These are phyloP conservation scores for Fragum whitleyi DNA, from an alignment of 2,888 invertebrate genomes.

Conservation along the genomic window DNA sequence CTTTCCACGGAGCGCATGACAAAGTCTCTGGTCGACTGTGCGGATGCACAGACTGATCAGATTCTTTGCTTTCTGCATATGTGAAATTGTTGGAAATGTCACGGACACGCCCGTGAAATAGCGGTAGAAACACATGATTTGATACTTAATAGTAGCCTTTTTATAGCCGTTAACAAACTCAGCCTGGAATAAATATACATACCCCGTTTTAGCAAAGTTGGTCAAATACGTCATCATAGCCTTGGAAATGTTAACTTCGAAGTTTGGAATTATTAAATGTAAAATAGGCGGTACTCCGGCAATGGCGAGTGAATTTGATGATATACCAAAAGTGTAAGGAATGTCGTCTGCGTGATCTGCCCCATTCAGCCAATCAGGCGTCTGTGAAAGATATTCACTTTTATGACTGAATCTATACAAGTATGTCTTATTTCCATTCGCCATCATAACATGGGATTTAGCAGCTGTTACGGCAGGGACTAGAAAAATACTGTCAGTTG, in stretches of 20 bases:
- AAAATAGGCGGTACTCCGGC: constrained; percentile 82
- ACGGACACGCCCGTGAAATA: too few species aligned
- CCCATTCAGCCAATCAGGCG: constrained; percentile 84
- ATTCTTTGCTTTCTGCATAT: too few species aligned
- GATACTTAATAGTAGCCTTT: too few species aligned
- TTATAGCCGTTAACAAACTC: too few species aligned
- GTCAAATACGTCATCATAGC: constrained; percentile 97
- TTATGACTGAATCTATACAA: constrained; percentile 66
- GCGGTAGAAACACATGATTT: too few species aligned
- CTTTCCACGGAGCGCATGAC: too few species aligned
- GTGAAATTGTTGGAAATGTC: too few species aligned
- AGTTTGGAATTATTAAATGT: constrained; percentile 89
- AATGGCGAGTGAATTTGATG: constrained; percentile 27
- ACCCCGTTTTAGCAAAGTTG: constrained; percentile 98
- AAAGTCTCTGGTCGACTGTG: too few species aligned
- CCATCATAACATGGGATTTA: constrained; percentile 7
- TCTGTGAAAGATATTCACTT: constrained; percentile 85
- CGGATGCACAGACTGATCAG: too few species aligned
- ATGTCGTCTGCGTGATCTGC: constrained; percentile 81
- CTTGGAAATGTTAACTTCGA: constrained; percentile 93
- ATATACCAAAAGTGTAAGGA: constrained; percentile 77
- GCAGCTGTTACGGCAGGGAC: constrained; percentile 91
- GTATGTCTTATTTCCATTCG: constrained; percentile 87
- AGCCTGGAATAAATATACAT: too few species aligned
- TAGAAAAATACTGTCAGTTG: constrained; percentile 97